Conservation (phyloP, 1,140 invertebrate genomes). For the Lepidurus couesii region DNA sequence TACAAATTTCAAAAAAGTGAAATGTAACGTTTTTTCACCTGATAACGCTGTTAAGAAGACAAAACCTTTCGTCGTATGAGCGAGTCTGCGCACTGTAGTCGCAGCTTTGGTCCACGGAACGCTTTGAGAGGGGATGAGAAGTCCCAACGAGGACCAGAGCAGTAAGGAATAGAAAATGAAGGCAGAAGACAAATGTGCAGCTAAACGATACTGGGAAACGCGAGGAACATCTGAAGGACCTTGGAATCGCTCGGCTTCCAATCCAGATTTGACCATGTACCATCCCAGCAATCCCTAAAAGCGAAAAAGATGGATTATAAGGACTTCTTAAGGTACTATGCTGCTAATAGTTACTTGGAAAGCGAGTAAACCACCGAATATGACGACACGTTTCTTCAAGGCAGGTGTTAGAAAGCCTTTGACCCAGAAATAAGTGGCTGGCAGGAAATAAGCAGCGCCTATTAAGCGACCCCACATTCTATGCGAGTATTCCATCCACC, state of each 20-base stretch:
- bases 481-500: conserved; percentile 97
- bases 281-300: conserved; percentile 90
- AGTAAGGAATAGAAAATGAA: conserved; percentile 83
- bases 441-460: conserved; percentile 77
- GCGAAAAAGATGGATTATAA: conserved; percentile 23
- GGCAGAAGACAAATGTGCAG: conserved; percentile 84
- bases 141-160: conserved; percentile 64
- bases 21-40: conserved; percentile 48
- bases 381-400: conserved; percentile 72
- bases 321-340: neutral
- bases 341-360: conserved; percentile 59
- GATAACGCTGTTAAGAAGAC: conserved; percentile 89
- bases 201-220: conserved; percentile 93
- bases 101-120: conserved; percentile 44
- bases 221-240: conserved; percentile 76
- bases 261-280: conserved; percentile 99
- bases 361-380: conserved; percentile 73
- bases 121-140: conserved; percentile 59
- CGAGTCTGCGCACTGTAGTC: conserved; percentile 56
- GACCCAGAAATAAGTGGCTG: conserved; percentile 82
- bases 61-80: conserved; percentile 73
- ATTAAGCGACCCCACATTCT: conserved; percentile 92
- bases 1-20: conserved; percentile 21
- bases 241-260: conserved; percentile 73
- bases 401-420: conserved; percentile 64